phyloP scores from a whole-genome alignment of 2,113 vertebrate species.

The Ariopsis seemanni region DNA sequence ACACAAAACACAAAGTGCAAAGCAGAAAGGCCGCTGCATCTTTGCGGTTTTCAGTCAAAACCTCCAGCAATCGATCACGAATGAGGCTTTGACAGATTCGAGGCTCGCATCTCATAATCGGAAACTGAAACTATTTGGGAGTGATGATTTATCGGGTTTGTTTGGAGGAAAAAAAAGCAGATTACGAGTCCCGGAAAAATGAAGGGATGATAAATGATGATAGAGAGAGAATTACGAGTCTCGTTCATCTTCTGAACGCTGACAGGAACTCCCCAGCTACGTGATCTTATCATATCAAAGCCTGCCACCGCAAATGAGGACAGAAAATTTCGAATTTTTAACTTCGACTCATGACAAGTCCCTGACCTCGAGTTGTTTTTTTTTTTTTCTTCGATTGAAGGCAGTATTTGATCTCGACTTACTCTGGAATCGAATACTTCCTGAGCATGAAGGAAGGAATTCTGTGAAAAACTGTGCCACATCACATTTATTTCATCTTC shows the following conservation, averaged over 20 bases:
- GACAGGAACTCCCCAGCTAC: slow-evolving; percentile 37
- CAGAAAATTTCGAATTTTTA: neutral
- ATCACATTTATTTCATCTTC: neutral
- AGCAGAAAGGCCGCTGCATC: neutral
- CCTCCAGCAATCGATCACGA: slow-evolving; percentile 8
- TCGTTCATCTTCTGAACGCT: slow-evolving; percentile 55
- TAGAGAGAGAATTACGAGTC: slow-evolving; percentile 59
- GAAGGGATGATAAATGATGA: slow-evolving; percentile 57
- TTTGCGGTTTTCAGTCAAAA: neutral
- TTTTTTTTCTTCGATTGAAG: neutral
- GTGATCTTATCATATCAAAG: slow-evolving; percentile 5
- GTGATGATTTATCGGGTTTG: slow-evolving; percentile 68
- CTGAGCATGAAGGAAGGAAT: neutral
- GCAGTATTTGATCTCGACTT: neutral
- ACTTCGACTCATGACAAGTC: neutral
- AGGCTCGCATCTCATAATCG: slow-evolving; percentile 58
- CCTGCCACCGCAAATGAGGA: neutral
- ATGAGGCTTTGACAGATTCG: slow-evolving; percentile 47
- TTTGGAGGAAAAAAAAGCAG: slow-evolving; percentile 63
- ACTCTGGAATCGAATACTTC: neutral
- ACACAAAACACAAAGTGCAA: neutral
- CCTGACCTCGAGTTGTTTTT: neutral
- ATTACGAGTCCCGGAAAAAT: slow-evolving; percentile 62
- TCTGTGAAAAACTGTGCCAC: neutral
- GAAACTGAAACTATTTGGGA: slow-evolving; percentile 63